phyloP scores from a whole-genome alignment of 2,113 vertebrate genomes.

The Potamarius usumacintae region DNA sequence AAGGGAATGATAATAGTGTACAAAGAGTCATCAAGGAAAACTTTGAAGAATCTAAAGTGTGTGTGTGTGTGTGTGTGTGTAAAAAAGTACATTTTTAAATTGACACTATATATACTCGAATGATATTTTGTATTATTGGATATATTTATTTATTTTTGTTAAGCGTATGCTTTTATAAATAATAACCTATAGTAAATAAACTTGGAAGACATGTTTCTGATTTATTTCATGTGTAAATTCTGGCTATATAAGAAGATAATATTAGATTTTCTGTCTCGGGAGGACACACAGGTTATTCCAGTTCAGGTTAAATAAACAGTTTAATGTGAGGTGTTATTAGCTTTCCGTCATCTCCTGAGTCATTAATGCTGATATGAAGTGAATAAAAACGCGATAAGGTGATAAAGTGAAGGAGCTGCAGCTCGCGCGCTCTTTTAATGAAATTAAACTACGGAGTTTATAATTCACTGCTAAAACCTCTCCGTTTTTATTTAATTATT shows the following conservation, averaged over 20 bases:
- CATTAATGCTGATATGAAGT: slow-evolving; percentile 62
- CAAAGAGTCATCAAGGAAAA: too few species aligned
- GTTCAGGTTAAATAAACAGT: slow-evolving; percentile 19
- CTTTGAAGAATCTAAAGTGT: too few species aligned
- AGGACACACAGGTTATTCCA: background rate
- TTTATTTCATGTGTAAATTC: background rate
- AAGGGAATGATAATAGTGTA: too few species aligned
- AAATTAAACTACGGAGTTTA: background rate
- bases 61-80: too few species aligned
- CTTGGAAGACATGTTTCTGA: background rate
- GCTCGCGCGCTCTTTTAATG: background rate
- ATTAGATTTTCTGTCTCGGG: background rate
- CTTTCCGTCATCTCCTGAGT: slow-evolving; percentile 66
- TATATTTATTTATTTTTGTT: background rate
- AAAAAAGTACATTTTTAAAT: background rate
- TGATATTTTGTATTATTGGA: background rate
- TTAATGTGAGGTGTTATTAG: slow-evolving; percentile 31
- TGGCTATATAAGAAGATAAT: background rate
- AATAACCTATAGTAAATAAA: too few species aligned
- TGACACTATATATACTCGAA: background rate
- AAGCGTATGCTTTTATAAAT: too few species aligned
- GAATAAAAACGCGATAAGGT: slow-evolving; percentile 14
- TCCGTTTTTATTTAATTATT: background rate
- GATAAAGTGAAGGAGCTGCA: background rate
- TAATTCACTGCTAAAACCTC: background rate